Evolutionary conservation across 1,140 invertebrate species (phyloP), one percentile per base, ranked within the genome.

Genomic region (Eriocheir sinensis): DNA sequence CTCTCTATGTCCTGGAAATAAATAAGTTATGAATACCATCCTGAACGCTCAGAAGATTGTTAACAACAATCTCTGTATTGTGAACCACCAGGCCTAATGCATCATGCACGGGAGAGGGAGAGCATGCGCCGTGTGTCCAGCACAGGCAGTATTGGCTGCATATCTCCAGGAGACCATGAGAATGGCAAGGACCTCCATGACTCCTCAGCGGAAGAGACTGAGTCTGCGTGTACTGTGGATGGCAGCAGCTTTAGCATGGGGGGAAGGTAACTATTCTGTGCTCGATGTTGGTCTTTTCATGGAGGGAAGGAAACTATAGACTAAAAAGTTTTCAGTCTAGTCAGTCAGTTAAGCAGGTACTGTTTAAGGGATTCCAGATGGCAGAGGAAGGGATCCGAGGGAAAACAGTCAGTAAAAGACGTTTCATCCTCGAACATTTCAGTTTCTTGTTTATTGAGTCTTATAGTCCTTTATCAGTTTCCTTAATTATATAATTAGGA

Each of bases 191-290:
- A 93, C 81, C 88, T 85, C 48, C 79, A 92, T 41, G 92, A 93
- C 8, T 93, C 92, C 32, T 93, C 92, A 53, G 89, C 48, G n/a
- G 92, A 93, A 89, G 92, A 93, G 48, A 93, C 92, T 30, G 83
- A 88, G 30, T 93, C 53, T 89, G 0, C 32, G 48, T 89, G 34
- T 88, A 53, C 40, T 30, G 40, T 72, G 30, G 92, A 93, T 36
- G 89, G 85, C 6, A 89, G 53, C 40, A 41, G 34, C 48, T 93
- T 93, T 85, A 89, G 3, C 92, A 93, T 93, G 92, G 92, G 92
- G 79, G 92, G 92, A 83, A 93, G 92, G 92, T 93, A 93, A 44
- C 9, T 15, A n/a, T 92, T n/a, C n/a, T n/a, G n/a, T n/a, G n/a
- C n/a, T n/a, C n/a, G n/a, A n/a, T n/a, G n/a, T n/a, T n/a, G n/a